These are phyloP conservation scores for Tauraco erythrolophus DNA, from an alignment of 2,113 vertebrate species.

Conservation along the genomic window DNA sequence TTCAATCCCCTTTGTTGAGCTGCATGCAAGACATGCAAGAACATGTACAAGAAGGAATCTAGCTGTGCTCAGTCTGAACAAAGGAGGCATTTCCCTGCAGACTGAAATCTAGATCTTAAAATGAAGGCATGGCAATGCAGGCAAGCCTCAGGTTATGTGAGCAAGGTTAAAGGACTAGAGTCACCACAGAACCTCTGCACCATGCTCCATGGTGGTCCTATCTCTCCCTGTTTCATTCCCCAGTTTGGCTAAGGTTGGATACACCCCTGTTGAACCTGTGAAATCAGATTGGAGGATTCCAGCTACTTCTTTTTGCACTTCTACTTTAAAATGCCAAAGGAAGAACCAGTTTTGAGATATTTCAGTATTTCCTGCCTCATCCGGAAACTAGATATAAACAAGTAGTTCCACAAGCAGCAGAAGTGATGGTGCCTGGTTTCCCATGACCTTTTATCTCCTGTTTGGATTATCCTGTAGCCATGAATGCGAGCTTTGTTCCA, in stretches of 20 bases:
- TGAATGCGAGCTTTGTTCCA: neutral
- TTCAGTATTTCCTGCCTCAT: neutral
- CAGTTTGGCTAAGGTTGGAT: neutral
- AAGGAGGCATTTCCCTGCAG: neutral
- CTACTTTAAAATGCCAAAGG: neutral
- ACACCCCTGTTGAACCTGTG: neutral
- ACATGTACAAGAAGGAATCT: neutral
- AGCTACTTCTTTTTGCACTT: neutral
- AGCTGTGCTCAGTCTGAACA: neutral
- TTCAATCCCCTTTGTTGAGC: neutral
- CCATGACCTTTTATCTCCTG: neutral
- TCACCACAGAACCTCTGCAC: neutral
- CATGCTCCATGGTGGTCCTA: neutral
- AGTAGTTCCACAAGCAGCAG: neutral
- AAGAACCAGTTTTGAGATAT: neutral
- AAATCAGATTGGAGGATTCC: neutral
- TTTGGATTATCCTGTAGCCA: neutral
- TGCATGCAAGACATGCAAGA: neutral
- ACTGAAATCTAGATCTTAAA: neutral
- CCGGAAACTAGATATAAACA: neutral
- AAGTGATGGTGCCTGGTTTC: neutral
- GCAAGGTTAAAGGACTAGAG: neutral
- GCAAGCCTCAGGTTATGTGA: neutral
- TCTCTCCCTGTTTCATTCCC: neutral
- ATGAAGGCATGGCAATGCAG: neutral